These are phyloP conservation scores for Trogon surrucura DNA, from an alignment of 2,113 vertebrate species.

Conservation along the genomic window DNA sequence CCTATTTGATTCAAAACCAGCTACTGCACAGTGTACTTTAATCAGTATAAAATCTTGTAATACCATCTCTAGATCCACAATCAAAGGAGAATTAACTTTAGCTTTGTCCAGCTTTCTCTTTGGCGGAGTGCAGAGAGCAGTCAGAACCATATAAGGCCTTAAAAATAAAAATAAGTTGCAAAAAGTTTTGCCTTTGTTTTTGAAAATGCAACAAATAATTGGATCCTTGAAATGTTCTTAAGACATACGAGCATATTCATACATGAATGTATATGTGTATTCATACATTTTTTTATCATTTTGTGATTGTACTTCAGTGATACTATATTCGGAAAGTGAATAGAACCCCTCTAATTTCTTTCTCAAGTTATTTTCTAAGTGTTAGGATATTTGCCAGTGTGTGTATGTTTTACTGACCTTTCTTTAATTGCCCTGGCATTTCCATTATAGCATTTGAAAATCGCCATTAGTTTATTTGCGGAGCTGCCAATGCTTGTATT, in stretches of 20 bases:
- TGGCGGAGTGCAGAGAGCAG: slow-evolving; percentile 30
- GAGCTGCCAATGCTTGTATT: slow-evolving; percentile 32
- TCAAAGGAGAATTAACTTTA: slow-evolving; percentile 51
- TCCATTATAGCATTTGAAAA: slow-evolving; percentile 36
- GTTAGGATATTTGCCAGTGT: neutral
- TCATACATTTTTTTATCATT: neutral
- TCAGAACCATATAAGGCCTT: slow-evolving; percentile 42
- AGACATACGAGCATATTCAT: too few species aligned
- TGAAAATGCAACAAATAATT: neutral
- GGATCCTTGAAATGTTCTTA: neutral
- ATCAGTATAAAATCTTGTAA: slow-evolving; percentile 41
- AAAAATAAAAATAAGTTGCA: neutral
- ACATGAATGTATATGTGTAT: neutral
- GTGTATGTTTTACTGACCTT: slow-evolving; percentile 28
- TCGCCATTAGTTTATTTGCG: slow-evolving; percentile 56
- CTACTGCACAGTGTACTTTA: neutral
- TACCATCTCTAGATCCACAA: slow-evolving; percentile 12
- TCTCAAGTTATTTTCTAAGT: neutral
- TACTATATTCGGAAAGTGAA: neutral
- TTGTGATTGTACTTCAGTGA: neutral
- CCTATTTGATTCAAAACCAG: slow-evolving; percentile 44
- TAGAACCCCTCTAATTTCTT: neutral
- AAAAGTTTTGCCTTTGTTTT: neutral
- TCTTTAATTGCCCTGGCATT: slow-evolving; percentile 24
- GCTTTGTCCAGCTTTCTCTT: slow-evolving; percentile 53